Base-by-base conservation (phyloP, 2,113 vertebrate genomes). In the Myodes glareolus region DNA sequence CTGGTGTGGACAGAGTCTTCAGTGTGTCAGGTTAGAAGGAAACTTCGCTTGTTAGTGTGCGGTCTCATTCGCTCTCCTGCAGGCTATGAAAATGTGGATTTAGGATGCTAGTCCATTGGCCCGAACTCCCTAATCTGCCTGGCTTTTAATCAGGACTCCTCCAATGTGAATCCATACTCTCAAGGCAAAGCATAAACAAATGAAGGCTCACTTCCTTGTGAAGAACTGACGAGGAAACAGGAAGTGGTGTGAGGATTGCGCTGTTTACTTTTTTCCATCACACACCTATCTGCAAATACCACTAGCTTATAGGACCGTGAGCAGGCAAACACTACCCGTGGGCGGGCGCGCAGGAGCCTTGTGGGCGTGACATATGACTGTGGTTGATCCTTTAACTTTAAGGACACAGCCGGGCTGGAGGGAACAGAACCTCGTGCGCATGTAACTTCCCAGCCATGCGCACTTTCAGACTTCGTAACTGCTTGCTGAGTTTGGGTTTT, bases 181-280 rank as follows among this genome's bases (percentile, higher is more conserved):
- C 23, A 92, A 95, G 29, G 39, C 25, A 12, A 29, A 23, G 21
- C 23, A 67, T 42, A 86, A 67, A 31, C 31, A 58, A 52, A 17
- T 55, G 65, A 16, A 76, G 42, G 36, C 6, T 42, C 63, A 27
- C 42, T 5, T 27, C 50, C 65, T 33, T 87, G 3, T 52, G n/a
- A 42, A 67, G 50, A 95, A 42, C 33, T 5, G 39, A 87, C 77
- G 85, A 95, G 94, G 97, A 98, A 98, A 61, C 27, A 97, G 94
- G 85, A 98, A 97, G 65, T 14, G 16, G 11, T 52, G 1, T 68
- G 84, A 52, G 33, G 19, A 23, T 90, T 88, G 10, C 33, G n/a
- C 88, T 96, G 33, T 92, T 92, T 82, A 76, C 77, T 96, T 85
- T 88, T 88, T 94, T 92, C 77, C 95, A 17, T 91, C 50, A 93